Evolutionary conservation across 2,797 vertebrate genomes (phyloP), one percentile per base, ranked within the genome.

Genomic region (Pangasius larnaudii): DNA sequence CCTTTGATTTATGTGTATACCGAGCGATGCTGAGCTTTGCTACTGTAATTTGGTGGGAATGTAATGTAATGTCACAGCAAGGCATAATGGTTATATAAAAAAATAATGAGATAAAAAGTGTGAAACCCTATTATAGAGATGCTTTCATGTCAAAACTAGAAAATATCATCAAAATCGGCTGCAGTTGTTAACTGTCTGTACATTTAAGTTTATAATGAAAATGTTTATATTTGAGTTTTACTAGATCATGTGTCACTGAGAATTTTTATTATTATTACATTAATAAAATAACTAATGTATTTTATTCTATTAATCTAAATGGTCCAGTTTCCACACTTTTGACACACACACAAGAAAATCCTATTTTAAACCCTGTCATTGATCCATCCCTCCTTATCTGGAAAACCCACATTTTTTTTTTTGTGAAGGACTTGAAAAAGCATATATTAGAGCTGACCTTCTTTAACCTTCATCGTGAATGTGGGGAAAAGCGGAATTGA

Each of bases 361-460:
- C 24, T 30, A 14, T 39, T 42, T 61, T 59, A 61, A 82, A 24
- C 58, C 24, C 36, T 27, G 24, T 27, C 58, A 24, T 59, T 82
- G 36, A 82, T 87, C 36, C 39, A 61, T n/a, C 67, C 49, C 74
- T 5, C 65, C 19, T 87, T 61, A 42, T 56, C 33, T 87, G 33
- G 59, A 87, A 81, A 77, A 36, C 11, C 53, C 1, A 13, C 11
- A 0, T 24, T 36, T 49, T n/a, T 69, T 75, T 72, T 46, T 46
- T 46, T 46, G 6, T 39, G 39, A 65, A 36, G 49, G 58, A 59
- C 49, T 86, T 16, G 42, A 61, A 58, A 30, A n/a, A 10, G 16
- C 61, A 13, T 56, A 56, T 86, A 79, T n/a, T 56, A 79, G 51
- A 87, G n/a, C 18, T 71, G 39, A 72, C 42, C 81, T 84, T 61